Evolutionary conservation across 2,888 invertebrate genomes (phyloP), one percentile per base, ranked within the genome.

Genomic region (Agriopis leucophaearia): DNA sequence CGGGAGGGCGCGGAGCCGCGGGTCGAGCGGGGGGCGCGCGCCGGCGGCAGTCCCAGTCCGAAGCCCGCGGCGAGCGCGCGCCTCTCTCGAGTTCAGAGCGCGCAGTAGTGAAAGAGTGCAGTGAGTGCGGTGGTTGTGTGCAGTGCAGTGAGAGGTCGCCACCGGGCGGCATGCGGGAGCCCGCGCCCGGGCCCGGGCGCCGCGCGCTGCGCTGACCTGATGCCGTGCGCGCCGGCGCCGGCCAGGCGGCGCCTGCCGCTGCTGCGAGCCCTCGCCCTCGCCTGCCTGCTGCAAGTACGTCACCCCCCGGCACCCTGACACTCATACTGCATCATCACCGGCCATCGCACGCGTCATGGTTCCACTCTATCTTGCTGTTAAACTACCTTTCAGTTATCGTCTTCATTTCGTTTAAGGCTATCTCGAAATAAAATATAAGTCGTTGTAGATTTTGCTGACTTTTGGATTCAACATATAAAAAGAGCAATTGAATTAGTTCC

Each of bases 191-290:
- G 81, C 82, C 52, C 38, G 52, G 85, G 84, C 84, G 84, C 84
- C 76, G 80, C 68, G 69, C 66, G 74, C 71, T 74, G 81, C 83
- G 83, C 82, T 83, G 80, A 83, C 90, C 91, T 92, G 79, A 88
- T 73, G 73, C 74, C 66, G 72, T 91, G 86, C 83, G 89, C 90
- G 86, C 88, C 78, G 82, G 83, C 83, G 86, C 85, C 87, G 84
- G 87, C 88, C 84, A 85, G 88, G 58, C 92, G 86, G 89, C 90
- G 85, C 88, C 78, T 82, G 84, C 84, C 87, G 86, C 88, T 87
- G 87, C 87, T 86, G 88, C 88, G 87, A 87, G 86, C 85, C 83
- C 85, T 88, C 82, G 89, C 90, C 89, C 88, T 89, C 88, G 90
- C 88, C 89, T 84, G 84, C 84, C 81, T 86, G 83, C 85, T 89